Conservation (phyloP, 2,888 invertebrate species). For the Apamea anceps region DNA sequence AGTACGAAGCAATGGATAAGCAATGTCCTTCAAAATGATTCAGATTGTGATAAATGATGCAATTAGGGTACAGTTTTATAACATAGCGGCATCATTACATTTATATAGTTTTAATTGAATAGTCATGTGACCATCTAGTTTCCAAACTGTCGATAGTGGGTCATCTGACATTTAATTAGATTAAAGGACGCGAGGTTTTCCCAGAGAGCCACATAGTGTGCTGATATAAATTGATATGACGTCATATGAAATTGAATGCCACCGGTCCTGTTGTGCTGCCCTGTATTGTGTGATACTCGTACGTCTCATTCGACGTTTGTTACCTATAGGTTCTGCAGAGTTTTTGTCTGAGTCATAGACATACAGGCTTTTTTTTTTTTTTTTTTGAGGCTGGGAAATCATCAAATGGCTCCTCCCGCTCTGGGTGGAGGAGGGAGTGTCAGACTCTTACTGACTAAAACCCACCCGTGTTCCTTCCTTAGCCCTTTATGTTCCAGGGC, state of each 20-base stretch:
- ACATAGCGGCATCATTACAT: neutral
- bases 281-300: neutral
- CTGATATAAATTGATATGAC: conserved; percentile 39
- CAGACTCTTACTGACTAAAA: too few relatives aligned
- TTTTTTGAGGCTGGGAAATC: too few relatives aligned
- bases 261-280: conserved; percentile 10
- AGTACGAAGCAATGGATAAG: too few relatives aligned
- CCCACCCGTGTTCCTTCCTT: too few relatives aligned
- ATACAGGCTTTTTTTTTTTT: too few relatives aligned
- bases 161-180: conserved; percentile 23
- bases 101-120: neutral
- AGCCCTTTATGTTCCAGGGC: too few relatives aligned
- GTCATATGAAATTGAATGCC: conserved; percentile 40
- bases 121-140: neutral
- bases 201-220: conserved; percentile 2
- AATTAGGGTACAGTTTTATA: neutral
- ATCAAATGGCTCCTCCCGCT: too few relatives aligned
- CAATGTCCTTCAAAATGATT: too few relatives aligned
- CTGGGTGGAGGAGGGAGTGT: too few relatives aligned
- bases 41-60: too few relatives aligned
- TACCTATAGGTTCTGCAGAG: neutral
- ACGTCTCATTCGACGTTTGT: neutral
- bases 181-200: conserved; percentile 40
- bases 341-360: neutral
- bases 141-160: neutral